Base-by-base conservation (phyloP, 2,113 vertebrate genomes). In the Varanus salvator region DNA sequence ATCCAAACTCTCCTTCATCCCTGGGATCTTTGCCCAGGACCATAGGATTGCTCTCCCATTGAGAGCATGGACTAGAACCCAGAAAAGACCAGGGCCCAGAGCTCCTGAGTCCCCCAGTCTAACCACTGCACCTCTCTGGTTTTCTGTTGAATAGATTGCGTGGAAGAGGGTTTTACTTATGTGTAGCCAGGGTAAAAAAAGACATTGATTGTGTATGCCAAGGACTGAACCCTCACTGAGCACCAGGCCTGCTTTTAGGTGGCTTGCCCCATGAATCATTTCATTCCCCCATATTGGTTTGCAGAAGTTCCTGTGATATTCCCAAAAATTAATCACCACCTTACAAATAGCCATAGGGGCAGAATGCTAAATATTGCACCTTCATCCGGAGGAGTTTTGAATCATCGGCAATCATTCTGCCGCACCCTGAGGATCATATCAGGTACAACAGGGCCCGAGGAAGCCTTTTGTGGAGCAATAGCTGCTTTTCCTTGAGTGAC, bases 311-410 rank as follows among this genome's bases (percentile, higher is more conserved):
- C 57, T 57, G 0, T 1, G 50, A 0, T 38, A 29, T 31, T 87
- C 19, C 48, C 14, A 4, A 87, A 87, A 77, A 48, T 50, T 48
- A 50, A 69, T 68, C 74, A 2, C 29, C 3, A 68, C 52, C 0
- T 76, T 48, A 2, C 0, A 14, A 17, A 4, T 34, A 0, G 1
- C 0, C 0, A 6, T 17, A 27, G 5, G n/a, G 54, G 0, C 0
- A 31, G n/a, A 0, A 3, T 14, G 1, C 9, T 50, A 14, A 44
- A 31, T 0, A 1, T 0, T 8, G 17, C 1, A 17, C 4, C 15
- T 50, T 66, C 1, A 11, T 74, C 77, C 6, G 8, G 19, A 72
- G 86, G 50, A 9, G 0, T 88, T 81, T 31, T 74, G n/a, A 44
- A 0, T 29, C 21, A 0, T 3, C 71, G 50, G 29, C 72, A 34